Percentiles rank a stretch among this genome's conserved stretches.
Evolutionary conservation across 2,113 vertebrate species (phyloP).

Genomic region (Platysteira castanea): DNA sequence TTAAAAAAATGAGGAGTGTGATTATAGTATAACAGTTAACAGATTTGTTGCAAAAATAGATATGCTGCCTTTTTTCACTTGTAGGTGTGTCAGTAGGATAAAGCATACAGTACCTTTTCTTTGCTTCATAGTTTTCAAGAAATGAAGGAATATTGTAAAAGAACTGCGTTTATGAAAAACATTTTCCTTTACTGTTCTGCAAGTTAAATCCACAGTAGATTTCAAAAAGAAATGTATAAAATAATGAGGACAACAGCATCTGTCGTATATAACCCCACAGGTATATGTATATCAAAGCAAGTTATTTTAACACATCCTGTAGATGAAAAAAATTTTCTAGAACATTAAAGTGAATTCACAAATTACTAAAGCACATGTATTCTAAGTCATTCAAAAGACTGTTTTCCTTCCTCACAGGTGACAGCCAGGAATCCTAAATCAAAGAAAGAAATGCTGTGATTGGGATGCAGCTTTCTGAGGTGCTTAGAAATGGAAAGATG

Average conservation of each 20-base stretch:
- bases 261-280: accelerated
- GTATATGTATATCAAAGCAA: background rate
- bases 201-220: background rate
- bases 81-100: background rate
- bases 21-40: background rate
- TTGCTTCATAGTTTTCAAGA: background rate
- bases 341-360: background rate
- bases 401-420: background rate
- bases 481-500: background rate
- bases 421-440: background rate
- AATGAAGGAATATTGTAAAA: background rate
- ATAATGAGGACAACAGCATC: background rate
- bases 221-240: background rate
- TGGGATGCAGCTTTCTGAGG: background rate
- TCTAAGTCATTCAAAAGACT: background rate
- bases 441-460: background rate
- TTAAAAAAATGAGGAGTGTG: background rate
- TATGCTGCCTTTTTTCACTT: background rate
- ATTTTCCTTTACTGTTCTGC: background rate
- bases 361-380: background rate
- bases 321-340: background rate
- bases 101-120: background rate
- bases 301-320: background rate
- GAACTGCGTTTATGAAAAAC: background rate
- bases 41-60: background rate